phyloP scores from a whole-genome alignment of 1,140 invertebrate species.

The Diuraphis noxia region DNA sequence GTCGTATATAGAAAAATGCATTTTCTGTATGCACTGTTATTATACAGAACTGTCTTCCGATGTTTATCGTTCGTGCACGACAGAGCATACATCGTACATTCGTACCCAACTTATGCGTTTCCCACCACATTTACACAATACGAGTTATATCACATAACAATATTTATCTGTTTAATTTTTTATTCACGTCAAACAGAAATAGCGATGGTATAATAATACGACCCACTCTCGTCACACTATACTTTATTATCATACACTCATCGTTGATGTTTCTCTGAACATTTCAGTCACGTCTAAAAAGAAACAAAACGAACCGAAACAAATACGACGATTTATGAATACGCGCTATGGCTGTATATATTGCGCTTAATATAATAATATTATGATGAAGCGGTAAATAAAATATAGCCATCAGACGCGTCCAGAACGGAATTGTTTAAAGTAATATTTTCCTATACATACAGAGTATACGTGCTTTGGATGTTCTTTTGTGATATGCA shows the following conservation, averaged over 20 bases:
- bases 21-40: neutral
- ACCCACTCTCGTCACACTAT: neutral
- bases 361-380: too few relatives aligned
- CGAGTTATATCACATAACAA: neutral
- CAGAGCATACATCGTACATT: too few relatives aligned
- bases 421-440: neutral
- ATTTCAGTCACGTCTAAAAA: neutral
- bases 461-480: neutral
- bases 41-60: neutral
- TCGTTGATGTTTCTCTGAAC: neutral
- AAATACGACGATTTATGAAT: neutral
- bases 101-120: neutral
- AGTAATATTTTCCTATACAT: neutral
- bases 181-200: neutral
- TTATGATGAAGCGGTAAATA: too few relatives aligned
- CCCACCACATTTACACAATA: neutral
- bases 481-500: neutral
- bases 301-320: neutral
- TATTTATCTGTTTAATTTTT: neutral
- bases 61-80: neutral
- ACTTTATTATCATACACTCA: neutral
- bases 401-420: too few relatives aligned
- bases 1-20: neutral
- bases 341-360: neutral
- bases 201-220: neutral